Conservation (phyloP, 2,888 invertebrate genomes). For the Lamproptera curius region DNA sequence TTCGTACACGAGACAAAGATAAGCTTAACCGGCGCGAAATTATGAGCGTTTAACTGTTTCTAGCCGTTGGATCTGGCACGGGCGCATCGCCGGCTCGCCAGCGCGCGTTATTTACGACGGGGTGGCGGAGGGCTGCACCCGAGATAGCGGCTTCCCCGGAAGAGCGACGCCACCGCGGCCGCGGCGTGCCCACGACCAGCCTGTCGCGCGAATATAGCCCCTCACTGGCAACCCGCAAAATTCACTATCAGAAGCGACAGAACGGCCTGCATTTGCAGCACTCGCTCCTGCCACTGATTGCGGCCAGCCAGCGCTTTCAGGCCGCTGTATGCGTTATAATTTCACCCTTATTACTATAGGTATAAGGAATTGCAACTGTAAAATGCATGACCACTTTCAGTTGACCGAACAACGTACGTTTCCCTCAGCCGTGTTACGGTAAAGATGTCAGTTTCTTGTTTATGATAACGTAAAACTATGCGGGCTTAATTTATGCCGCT, state of each 20-base stretch:
- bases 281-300: conserved; percentile 65
- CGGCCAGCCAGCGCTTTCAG: conserved; percentile 57
- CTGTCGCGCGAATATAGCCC: conserved; percentile 34
- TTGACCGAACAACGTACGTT: conserved; percentile 43
- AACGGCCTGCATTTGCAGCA: conserved; percentile 37
- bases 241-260: conserved; percentile 25
- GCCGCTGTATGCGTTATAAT: conserved; percentile 44
- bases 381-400: conserved; percentile 41
- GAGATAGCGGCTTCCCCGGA: conserved; percentile 76
- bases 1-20: conserved; percentile 77
- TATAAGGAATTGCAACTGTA: conserved; percentile 48
- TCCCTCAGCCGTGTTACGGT: conserved; percentile 58
- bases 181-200: conserved; percentile 34
- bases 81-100: conserved; percentile 77
- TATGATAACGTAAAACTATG: conserved; percentile 56
- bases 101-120: conserved; percentile 77
- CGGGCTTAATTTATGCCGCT: conserved; percentile 58
- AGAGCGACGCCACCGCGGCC: conserved; percentile 55
- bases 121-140: conserved; percentile 60
- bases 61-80: conserved; percentile 78
- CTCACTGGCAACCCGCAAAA: conserved; percentile 33
- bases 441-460: conserved; percentile 59
- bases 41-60: conserved; percentile 79
- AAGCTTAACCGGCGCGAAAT: conserved; percentile 78
- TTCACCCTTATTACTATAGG: conserved; percentile 56